Conservation (phyloP, 2,797 vertebrate genomes). For the Eleutherodactylus coqui region DNA sequence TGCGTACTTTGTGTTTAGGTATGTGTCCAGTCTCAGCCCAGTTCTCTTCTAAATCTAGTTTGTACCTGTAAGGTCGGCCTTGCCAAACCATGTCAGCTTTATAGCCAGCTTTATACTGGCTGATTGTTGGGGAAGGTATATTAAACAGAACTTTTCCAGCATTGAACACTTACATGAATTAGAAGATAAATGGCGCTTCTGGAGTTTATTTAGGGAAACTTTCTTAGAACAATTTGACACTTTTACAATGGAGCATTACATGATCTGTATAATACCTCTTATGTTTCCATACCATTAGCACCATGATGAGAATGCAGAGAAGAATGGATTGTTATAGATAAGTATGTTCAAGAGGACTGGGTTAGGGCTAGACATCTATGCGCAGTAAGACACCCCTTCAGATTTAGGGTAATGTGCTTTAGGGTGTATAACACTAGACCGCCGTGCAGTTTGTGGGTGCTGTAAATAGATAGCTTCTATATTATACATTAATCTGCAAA, state of each 20-base stretch:
- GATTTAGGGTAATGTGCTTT: conserved; percentile 14
- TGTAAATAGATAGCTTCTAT: conserved; percentile 62
- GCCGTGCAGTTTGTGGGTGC: background rate
- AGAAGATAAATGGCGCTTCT: background rate
- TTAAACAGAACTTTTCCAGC: background rate
- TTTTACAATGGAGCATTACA: background rate
- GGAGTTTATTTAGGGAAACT: background rate
- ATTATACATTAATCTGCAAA: conserved; percentile 67
- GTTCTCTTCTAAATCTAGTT: conserved; percentile 54
- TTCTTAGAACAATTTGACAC: background rate
- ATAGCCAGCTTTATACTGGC: conserved; percentile 67
- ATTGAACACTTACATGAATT: conserved; percentile 3
- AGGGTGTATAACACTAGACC: conserved; percentile 17
- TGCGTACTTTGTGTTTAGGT: conserved; percentile 64
- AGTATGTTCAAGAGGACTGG: conserved; percentile 21
- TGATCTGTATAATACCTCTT: background rate
- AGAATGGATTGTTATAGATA: conserved; percentile 5
- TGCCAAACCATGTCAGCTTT: conserved; percentile 66
- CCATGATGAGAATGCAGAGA: background rate
- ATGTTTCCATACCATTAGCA: conserved; percentile 8
- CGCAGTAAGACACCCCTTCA: background rate
- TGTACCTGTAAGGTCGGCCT: conserved; percentile 65
- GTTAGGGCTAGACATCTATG: conserved; percentile 16
- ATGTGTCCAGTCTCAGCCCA: conserved; percentile 68
- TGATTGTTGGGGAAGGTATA: conserved; percentile 61